phyloP scores from a whole-genome alignment of 2,113 vertebrate species.

The Cricetomys ansorgei region DNA sequence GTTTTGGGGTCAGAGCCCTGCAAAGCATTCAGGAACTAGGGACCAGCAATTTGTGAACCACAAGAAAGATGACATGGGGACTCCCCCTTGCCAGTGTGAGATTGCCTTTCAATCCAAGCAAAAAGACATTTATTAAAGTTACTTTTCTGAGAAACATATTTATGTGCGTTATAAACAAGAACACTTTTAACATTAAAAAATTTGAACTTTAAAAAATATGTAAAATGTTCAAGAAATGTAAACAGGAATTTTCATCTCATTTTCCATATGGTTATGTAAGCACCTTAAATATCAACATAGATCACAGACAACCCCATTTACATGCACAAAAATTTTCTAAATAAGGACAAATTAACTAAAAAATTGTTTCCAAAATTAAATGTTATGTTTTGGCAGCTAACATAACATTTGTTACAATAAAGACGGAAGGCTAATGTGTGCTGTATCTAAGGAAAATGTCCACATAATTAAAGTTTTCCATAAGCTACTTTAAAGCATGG shows the following conservation, averaged over 20 bases:
- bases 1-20: background rate
- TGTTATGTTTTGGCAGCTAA: constrained; percentile 77
- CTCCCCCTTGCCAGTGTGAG: background rate
- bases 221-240: constrained; percentile 81
- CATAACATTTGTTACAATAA: constrained; percentile 64
- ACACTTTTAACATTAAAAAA: constrained; percentile 80
- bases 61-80: background rate
- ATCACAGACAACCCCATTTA: constrained; percentile 80
- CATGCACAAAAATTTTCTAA: constrained; percentile 79
- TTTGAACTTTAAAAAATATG: constrained; percentile 84
- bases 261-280: constrained; percentile 83
- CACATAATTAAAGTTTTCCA: constrained; percentile 38
- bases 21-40: background rate
- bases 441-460: constrained; percentile 40
- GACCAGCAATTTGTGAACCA: background rate
- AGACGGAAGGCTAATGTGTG: constrained; percentile 41
- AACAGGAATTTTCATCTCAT: constrained; percentile 82
- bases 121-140: constrained; percentile 78
- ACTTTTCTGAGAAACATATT: constrained; percentile 80
- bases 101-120: constrained; percentile 65
- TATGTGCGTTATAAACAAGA: constrained; percentile 81
- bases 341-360: constrained; percentile 80
- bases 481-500: constrained; percentile 41
- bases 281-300: constrained; percentile 84
- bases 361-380: constrained; percentile 82